Evolutionary conservation across 53 echinoderm and acorn worm species (phyloP).

Genomic region (Echinometra lucunter): DNA sequence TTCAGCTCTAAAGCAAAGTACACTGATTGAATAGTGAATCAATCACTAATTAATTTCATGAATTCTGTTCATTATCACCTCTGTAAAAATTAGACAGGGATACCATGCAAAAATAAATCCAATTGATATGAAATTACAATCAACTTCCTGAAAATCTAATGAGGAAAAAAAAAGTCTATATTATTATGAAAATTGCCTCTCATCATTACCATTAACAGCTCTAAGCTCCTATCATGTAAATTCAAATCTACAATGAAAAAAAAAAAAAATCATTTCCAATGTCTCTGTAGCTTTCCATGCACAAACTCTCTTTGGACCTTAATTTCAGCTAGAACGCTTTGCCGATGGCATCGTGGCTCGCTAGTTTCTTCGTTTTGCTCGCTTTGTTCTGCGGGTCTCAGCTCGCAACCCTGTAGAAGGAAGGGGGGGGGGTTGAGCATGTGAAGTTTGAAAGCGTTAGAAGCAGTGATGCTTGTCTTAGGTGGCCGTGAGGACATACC

Average conservation of each 20-base stretch:
- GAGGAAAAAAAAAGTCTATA: neutral
- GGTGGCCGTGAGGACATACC: slow-evolving; percentile 17
- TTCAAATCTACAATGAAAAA: neutral
- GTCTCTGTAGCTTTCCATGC: slow-evolving; percentile 29
- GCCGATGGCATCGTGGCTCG: slow-evolving; percentile 52
- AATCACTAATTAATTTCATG: too few relatives aligned
- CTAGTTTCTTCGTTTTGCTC: neutral
- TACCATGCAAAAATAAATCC: neutral
- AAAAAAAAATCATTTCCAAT: neutral
- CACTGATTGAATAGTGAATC: too few relatives aligned
- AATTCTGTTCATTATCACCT: too few relatives aligned
- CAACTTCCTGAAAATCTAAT: neutral
- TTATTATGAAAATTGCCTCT: neutral
- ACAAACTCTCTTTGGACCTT: slow-evolving; percentile 43
- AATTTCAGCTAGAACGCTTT: slow-evolving; percentile 64
- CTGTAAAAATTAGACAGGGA: neutral
- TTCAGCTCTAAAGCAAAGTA: neutral
- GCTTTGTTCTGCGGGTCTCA: slow-evolving; percentile 37
- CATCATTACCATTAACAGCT: neutral
- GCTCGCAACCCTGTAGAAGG: slow-evolving; percentile 54
- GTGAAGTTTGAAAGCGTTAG: slow-evolving; percentile 42
- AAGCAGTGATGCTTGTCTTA: neutral
- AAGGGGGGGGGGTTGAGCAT: slow-evolving; percentile 40
- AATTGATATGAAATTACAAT: neutral
- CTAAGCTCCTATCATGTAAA: neutral